These are phyloP conservation scores for Prunella fulvescens DNA, from an alignment of 2,113 vertebrate genomes.

Conservation along the genomic window DNA sequence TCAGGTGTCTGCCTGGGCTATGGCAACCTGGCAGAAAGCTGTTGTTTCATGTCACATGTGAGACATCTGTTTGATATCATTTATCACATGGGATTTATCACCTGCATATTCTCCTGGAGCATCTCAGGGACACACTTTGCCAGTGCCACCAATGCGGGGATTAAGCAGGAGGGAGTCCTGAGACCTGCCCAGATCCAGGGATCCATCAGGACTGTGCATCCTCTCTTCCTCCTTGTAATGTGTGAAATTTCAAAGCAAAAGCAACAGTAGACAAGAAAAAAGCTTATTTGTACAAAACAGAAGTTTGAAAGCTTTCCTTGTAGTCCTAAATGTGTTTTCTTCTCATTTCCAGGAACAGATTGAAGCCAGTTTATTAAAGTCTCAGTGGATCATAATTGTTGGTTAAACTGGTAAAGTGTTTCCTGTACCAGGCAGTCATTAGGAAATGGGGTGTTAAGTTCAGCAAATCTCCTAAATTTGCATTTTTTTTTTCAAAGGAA, in stretches of 20 bases:
- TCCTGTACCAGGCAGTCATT: background rate
- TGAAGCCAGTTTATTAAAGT: background rate
- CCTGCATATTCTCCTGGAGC: background rate
- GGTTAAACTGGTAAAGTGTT: background rate
- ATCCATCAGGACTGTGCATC: background rate
- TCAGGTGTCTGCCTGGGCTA: background rate
- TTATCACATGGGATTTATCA: background rate
- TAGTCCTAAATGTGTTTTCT: background rate
- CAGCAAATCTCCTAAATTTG: background rate
- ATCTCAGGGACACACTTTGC: background rate
- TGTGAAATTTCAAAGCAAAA: background rate
- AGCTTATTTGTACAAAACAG: background rate
- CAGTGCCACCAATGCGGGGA: rapidly evolving
- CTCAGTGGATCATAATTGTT: background rate
- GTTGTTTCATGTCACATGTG: background rate
- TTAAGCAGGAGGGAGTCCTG: background rate
- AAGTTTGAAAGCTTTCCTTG: background rate
- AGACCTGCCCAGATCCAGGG: background rate
- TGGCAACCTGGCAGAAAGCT: background rate
- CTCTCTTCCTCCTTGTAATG: background rate
- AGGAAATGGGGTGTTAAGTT: background rate
- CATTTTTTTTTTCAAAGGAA: background rate
- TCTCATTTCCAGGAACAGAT: background rate
- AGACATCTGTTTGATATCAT: background rate
- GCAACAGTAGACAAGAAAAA: background rate